Evolutionary conservation across 2,888 invertebrate genomes (phyloP), one percentile per base, ranked within the genome.

Genomic region (Diploptera punctata): DNA sequence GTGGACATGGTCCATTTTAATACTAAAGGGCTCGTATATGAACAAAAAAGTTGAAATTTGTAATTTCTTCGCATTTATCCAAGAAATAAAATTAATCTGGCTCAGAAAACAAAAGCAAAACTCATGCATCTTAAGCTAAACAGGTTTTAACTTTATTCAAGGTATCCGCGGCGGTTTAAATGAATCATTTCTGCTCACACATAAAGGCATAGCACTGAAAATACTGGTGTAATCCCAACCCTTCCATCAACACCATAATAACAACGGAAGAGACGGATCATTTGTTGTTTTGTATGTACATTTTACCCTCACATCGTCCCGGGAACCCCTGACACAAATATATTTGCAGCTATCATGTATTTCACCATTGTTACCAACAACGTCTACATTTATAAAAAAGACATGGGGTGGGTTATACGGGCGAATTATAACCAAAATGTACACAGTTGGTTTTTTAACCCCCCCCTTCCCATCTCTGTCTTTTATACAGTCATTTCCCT

Each of bases 341-440:
- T 21, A 47, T 19, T 44, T 65, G 47, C 18, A 44, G 65, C 65
- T 33, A 65, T 26, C 47, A 65, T 47, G 57, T 29, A n/a, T 57
- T 57, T 57, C 16, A n/a, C n/a, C 29, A 31, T 31, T 31, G 29
- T 57, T 33, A 57, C 29, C 16, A 29, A 57, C 57, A 57, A 13
- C 52, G 52, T n/a, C 47, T 47, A 57, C 31, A 57, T 57, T 57
- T 57, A 57, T n/a, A 57, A 57, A 16, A 19, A 21, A 21, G 13
- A 21, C 2, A 57, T 13, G 57, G n/a, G 0, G 29, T n/a, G 57
- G n/a, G 29, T 13, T 26, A 29, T 57, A 29, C n/a, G 3, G 29
- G 47, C 26, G 44, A 65, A 65, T 65, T 65, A 26, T 29, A 65
- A 65, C 65, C 65, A n/a, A 65, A 65, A 65, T 47, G 24, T 65